Percentiles rank a stretch among this genome's conserved stretches.
Evolutionary conservation across 1,140 invertebrate species (phyloP).

Genomic region (Nymphalis io): DNA sequence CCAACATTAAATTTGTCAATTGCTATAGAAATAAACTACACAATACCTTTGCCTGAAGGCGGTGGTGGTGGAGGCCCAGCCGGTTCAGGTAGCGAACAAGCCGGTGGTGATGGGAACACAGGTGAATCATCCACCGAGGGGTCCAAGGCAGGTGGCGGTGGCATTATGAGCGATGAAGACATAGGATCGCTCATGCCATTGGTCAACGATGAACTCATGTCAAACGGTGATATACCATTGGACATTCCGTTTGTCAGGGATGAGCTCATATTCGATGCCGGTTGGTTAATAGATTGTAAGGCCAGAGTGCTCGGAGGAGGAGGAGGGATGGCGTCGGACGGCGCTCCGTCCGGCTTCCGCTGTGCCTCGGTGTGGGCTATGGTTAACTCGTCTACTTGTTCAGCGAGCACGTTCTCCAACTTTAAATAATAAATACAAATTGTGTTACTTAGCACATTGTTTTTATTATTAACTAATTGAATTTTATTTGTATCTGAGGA

Average conservation of each 20-base stretch:
- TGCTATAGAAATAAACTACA: too few relatives aligned
- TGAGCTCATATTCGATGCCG: slow-evolving; percentile 44
- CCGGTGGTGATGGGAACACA: slow-evolving; percentile 67
- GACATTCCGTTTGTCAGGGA: slow-evolving; percentile 48
- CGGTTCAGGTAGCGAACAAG: slow-evolving; percentile 85
- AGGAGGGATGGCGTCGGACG: slow-evolving; percentile 66
- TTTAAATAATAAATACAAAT: slow-evolving; percentile 44
- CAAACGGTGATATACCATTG: slow-evolving; percentile 49
- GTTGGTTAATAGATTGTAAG: slow-evolving; percentile 59
- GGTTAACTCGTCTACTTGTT: slow-evolving; percentile 72
- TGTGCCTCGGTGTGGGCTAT: slow-evolving; percentile 65
- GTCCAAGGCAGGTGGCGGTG: slow-evolving; percentile 56
- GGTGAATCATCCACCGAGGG: slow-evolving; percentile 49
- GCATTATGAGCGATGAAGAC: slow-evolving; percentile 66
- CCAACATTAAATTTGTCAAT: not conserved
- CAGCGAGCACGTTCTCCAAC: slow-evolving; percentile 75
- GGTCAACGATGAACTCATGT: slow-evolving; percentile 38
- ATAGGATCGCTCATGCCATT: slow-evolving; percentile 54
- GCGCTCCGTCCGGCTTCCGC: slow-evolving; percentile 71
- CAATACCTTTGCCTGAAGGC: slow-evolving; percentile 55
- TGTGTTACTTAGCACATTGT: not conserved
- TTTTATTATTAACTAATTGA: not conserved
- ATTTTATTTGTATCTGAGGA: not conserved
- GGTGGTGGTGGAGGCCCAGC: slow-evolving; percentile 84
- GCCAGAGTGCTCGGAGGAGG: slow-evolving; percentile 65